These are phyloP conservation scores for Cryptosula pallasiana DNA, from an alignment of 2,888 invertebrate species.

Conservation along the genomic window DNA sequence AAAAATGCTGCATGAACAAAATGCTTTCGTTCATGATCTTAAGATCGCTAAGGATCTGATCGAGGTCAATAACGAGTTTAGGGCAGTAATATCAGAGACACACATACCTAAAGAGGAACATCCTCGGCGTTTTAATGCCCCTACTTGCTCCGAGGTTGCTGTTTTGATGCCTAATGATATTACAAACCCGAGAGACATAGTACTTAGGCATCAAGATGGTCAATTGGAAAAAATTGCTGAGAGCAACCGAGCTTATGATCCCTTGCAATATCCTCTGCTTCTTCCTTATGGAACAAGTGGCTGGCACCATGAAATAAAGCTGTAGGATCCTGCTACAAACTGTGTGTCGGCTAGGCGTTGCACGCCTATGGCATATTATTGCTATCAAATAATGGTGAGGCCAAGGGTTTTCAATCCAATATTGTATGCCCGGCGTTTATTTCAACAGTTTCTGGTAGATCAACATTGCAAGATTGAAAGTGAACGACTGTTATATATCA, in stretches of 20 bases:
- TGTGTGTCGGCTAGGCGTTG: not conserved
- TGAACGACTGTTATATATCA: not conserved
- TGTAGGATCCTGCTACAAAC: not conserved
- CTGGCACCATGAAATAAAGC: not conserved
- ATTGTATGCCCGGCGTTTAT: not conserved
- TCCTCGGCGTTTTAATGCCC: not conserved
- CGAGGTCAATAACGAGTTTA: not conserved
- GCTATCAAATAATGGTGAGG: not conserved
- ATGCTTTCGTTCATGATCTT: not conserved
- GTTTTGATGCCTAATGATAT: not conserved
- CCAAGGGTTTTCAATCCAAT: not conserved
- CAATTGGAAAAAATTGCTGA: not conserved
- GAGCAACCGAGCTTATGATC: not conserved
- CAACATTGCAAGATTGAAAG: not conserved
- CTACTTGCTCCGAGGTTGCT: not conserved
- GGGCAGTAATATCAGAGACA: not conserved
- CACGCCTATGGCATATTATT: not conserved
- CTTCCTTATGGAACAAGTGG: not conserved
- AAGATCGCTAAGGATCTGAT: not conserved
- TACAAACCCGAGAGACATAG: not conserved
- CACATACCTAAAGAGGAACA: not conserved
- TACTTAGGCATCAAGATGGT: not conserved
- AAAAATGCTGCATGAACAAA: not conserved
- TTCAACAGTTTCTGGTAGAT: slow-evolving; percentile 2
- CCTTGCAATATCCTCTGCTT: not conserved